These are phyloP conservation scores for Bufotes viridis DNA, from an alignment of 2,797 vertebrate genomes.

Conservation along the genomic window DNA sequence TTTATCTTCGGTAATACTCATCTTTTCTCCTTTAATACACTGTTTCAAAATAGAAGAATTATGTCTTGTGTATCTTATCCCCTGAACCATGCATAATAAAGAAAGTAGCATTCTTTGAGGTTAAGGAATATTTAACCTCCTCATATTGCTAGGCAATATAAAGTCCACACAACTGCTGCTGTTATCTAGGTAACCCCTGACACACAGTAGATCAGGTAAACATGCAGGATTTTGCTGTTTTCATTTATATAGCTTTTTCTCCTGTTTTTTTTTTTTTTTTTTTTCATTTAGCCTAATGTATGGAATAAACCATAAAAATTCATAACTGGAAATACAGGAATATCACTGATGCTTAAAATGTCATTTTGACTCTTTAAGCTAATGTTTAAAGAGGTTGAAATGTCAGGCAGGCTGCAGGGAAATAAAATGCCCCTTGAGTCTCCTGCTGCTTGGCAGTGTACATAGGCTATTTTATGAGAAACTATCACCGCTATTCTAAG, in stretches of 20 bases:
- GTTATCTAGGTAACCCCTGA: not conserved
- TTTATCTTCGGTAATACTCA: not conserved
- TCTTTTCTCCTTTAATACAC: not conserved
- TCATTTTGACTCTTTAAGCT: not conserved
- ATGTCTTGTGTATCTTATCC: not conserved
- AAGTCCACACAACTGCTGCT: not conserved
- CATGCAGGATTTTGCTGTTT: not conserved
- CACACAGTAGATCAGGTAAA: not conserved
- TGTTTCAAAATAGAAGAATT: not conserved
- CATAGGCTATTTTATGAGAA: too few species aligned
- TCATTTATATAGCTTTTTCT: not conserved
- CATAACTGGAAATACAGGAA: not conserved
- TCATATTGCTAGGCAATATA: not conserved
- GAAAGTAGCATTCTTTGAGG: not conserved
- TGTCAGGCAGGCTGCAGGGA: too few species aligned
- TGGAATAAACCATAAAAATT: not conserved
- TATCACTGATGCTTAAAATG: not conserved
- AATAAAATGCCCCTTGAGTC: too few species aligned
- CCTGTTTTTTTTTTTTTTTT: too few species aligned
- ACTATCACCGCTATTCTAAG: too few species aligned
- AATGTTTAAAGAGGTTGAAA: not conserved
- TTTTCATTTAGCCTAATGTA: not conserved
- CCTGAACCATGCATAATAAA: not conserved
- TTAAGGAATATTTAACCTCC: conserved; percentile 8
- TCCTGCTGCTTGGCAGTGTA: too few species aligned